These are phyloP conservation scores for Diarsia mendica DNA, from an alignment of 2,888 invertebrate species.

Conservation along the genomic window DNA sequence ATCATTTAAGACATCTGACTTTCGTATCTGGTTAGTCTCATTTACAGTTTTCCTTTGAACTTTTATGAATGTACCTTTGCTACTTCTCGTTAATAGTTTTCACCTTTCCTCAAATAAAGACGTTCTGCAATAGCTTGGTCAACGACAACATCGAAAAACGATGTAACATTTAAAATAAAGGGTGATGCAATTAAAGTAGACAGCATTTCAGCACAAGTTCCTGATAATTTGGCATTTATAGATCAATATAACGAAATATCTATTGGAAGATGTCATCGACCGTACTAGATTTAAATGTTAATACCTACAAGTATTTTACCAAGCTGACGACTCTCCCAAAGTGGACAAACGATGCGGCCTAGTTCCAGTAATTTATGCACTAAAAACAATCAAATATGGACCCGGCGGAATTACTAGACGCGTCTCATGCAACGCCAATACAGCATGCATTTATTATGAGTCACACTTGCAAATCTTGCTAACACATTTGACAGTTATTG, in stretches of 20 bases:
- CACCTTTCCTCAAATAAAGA: neutral
- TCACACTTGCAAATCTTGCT: slow-evolving; percentile 12
- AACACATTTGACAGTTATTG: neutral
- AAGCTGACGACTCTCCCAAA: slow-evolving; percentile 24
- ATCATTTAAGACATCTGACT: slow-evolving; percentile 2
- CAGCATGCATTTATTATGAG: neutral
- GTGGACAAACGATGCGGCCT: slow-evolving; percentile 40
- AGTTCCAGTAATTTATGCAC: slow-evolving; percentile 56
- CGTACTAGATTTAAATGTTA: slow-evolving; percentile 8
- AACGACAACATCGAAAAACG: neutral
- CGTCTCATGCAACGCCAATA: slow-evolving; percentile 5
- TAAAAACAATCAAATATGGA: slow-evolving; percentile 60
- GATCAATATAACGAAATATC: neutral
- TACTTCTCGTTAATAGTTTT: neutral
- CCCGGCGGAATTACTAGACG: slow-evolving; percentile 42
- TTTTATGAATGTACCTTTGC: slow-evolving; percentile 1
- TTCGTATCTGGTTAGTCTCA: slow-evolving; percentile 9
- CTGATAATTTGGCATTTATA: neutral
- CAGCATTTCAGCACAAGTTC: neutral
- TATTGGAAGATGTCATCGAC: neutral
- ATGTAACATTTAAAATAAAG: neutral
- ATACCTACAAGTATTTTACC: slow-evolving; percentile 12
- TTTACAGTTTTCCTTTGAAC: slow-evolving; percentile 13
- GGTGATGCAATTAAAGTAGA: neutral
- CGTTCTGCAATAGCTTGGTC: neutral